Evolutionary conservation across 2,888 invertebrate genomes (phyloP).

Genomic region (Eucriotettix oculatus): DNA sequence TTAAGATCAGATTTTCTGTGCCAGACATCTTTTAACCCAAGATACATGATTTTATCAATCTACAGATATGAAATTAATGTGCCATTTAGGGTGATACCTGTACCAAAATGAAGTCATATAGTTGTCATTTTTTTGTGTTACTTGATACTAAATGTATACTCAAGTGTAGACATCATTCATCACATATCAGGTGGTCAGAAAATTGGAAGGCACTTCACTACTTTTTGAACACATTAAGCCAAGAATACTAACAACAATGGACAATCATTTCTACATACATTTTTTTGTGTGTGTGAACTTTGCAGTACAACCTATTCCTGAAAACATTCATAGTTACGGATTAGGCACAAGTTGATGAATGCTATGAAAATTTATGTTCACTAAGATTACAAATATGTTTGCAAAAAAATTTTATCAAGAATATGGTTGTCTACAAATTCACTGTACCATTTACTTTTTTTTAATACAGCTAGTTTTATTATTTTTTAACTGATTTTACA

Average conservation of each 20-base stretch:
- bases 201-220: slow-evolving; percentile 54
- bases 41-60: background rate
- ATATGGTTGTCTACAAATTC: slow-evolving; percentile 15
- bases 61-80: slow-evolving; percentile 23
- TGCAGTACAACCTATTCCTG: slow-evolving; percentile 15
- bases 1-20: slow-evolving; percentile 11
- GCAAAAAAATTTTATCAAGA: slow-evolving; percentile 16
- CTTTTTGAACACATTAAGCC: slow-evolving; percentile 51
- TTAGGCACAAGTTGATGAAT: slow-evolving; percentile 16
- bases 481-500: slow-evolving; percentile 14
- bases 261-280: slow-evolving; percentile 12
- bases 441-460: slow-evolving; percentile 17
- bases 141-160: slow-evolving; percentile 9
- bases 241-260: slow-evolving; percentile 15
- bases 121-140: slow-evolving; percentile 2
- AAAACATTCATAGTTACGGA: slow-evolving; percentile 10
- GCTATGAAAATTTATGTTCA: slow-evolving; percentile 13
- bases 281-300: slow-evolving; percentile 11
- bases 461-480: slow-evolving; percentile 26
- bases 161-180: slow-evolving; percentile 19
- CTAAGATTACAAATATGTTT: slow-evolving; percentile 14
- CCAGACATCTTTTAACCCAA: slow-evolving; percentile 12
- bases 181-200: slow-evolving; percentile 26
- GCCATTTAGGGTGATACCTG: slow-evolving; percentile 65
- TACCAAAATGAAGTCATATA: slow-evolving; percentile 12